phyloP scores from a whole-genome alignment of 2,888 invertebrate species.

The Ecliptopera silaceata region DNA sequence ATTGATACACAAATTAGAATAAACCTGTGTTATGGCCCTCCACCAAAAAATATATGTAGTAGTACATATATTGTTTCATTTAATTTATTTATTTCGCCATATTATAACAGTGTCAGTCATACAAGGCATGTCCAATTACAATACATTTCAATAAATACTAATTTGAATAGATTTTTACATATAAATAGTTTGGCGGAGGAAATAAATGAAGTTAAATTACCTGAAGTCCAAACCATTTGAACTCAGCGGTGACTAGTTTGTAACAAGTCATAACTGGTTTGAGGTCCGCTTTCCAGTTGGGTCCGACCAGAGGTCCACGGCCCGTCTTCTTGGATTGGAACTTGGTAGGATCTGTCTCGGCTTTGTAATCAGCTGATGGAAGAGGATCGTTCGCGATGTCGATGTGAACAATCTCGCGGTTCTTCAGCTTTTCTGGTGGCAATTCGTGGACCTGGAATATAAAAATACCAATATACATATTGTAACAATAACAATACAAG shows the following conservation, averaged over 20 bases:
- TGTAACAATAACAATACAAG: no score
- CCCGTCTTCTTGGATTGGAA: conserved; percentile 96
- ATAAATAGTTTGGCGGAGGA: no score
- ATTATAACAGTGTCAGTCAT: no score
- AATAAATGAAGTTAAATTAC: conserved; percentile 60
- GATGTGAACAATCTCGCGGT: conserved; percentile 94
- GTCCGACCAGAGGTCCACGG: conserved; percentile 92
- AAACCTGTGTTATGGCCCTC: no score
- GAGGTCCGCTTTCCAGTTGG: conserved; percentile 90
- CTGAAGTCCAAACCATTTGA: conserved; percentile 99
- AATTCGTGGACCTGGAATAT: conserved; percentile 93
- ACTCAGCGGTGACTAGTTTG: conserved; percentile 98
- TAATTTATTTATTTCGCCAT: no score
- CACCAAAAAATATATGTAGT: no score
- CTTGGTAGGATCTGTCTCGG: conserved; percentile 84
- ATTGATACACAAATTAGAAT: no score
- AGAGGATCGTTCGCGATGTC: conserved; percentile 98
- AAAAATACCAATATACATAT: not conserved
- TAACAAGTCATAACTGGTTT: conserved; percentile 98
- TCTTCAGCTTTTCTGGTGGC: conserved; percentile 92
- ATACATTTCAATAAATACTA: no score
- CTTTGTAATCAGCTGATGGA: conserved; percentile 92
- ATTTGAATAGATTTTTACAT: no score
- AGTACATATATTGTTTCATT: no score
- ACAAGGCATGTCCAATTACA: no score